Conservation (phyloP, 2,797 vertebrate species). For the Myoxocephalus aenaeus region DNA sequence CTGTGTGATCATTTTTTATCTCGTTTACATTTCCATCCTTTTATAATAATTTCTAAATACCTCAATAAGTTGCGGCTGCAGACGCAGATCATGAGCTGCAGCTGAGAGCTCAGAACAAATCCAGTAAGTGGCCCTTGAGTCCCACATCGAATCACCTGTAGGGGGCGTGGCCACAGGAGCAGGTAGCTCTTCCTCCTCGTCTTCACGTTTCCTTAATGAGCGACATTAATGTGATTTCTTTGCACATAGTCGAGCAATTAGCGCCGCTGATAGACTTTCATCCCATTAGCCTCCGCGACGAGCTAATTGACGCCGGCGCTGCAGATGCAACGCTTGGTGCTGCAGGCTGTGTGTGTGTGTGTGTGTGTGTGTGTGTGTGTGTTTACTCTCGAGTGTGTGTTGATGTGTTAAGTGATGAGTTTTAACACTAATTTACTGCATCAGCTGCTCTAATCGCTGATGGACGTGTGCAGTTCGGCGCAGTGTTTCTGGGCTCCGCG, state of each 20-base stretch:
- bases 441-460: slow-evolving; percentile 69
- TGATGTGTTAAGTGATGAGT: slow-evolving; percentile 71
- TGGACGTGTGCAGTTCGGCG: slow-evolving; percentile 44
- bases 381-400: slow-evolving; percentile 28
- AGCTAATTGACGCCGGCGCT: slow-evolving; percentile 94
- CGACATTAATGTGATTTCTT: slow-evolving; percentile 98
- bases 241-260: slow-evolving; percentile 98
- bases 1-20: too few species aligned
- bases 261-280: slow-evolving; percentile 97
- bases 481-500: slow-evolving; percentile 14
- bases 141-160: neutral
- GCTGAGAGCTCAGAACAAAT: too few species aligned
- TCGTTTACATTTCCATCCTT: neutral
- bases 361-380: slow-evolving; percentile 41
- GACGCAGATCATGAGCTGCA: too few species aligned
- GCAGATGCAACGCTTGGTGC: slow-evolving; percentile 87
- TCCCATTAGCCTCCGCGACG: slow-evolving; percentile 99
- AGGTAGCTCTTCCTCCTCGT: neutral
- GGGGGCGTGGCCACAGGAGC: neutral
- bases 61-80: too few species aligned
- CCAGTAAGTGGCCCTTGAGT: too few species aligned
- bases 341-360: slow-evolving; percentile 56
- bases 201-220: slow-evolving; percentile 89
- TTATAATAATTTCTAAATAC: too few species aligned
- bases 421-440: slow-evolving; percentile 77